Evolutionary conservation across 2,113 vertebrate species (phyloP).

Genomic region (Brienomyrus brachyistius): DNA sequence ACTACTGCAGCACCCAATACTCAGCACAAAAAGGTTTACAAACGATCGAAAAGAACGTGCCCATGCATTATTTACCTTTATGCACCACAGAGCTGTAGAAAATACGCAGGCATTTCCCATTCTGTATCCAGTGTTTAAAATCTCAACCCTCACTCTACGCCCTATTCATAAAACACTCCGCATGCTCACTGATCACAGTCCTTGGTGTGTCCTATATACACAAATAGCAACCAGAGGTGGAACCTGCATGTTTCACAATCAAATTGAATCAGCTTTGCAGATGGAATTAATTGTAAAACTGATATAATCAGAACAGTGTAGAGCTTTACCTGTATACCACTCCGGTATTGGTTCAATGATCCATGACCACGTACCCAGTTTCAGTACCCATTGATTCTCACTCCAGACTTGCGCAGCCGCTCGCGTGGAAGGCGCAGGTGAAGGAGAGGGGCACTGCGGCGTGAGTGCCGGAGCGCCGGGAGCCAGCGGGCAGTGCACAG

Average conservation of each 20-base stretch:
- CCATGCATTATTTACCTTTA: neutral
- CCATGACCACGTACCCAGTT: slow-evolving; percentile 27
- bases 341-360: neutral
- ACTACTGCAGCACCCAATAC: slow-evolving; percentile 14
- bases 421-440: slow-evolving; percentile 34
- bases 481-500: slow-evolving; percentile 12
- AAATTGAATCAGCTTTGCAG: slow-evolving; percentile 9
- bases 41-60: neutral
- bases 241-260: slow-evolving; percentile 15
- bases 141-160: neutral
- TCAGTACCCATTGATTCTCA: slow-evolving; percentile 17
- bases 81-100: neutral
- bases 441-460: slow-evolving; percentile 14
- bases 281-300: neutral
- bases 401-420: slow-evolving; percentile 29
- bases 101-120: neutral
- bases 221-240: neutral
- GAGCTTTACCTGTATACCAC: slow-evolving; percentile 42
- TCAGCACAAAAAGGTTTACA: neutral
- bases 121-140: neutral
- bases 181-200: slow-evolving; percentile 9
- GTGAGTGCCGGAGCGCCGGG: slow-evolving; percentile 25
- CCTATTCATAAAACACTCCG: neutral
- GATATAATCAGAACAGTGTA: neutral
- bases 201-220: slow-evolving; percentile 20